Evolutionary conservation across 2,888 invertebrate species (phyloP), one percentile per base, ranked within the genome.

Genomic region (Cryptus viduatorius): DNA sequence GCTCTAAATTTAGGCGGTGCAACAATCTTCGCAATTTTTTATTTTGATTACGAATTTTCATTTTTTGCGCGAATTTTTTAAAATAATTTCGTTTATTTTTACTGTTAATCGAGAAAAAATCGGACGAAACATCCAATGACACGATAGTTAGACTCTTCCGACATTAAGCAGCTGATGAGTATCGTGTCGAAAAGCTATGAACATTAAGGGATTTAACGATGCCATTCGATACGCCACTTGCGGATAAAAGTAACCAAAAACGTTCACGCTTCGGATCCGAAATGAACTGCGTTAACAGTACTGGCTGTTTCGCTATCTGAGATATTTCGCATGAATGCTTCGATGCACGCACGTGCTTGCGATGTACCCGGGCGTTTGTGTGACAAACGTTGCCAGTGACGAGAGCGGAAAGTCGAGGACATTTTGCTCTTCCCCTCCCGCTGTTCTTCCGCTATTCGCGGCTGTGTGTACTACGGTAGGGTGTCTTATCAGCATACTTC

Each of bases 401-500:
- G 73, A 72, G 67, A 50, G 50, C 64, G 84, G 61, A 82, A 84
- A 82, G 48, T 79, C 79, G 71, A 75, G 71, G 79, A 79, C 56
- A 76, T 79, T 79, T 82, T 76, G 71, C 50, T 42, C 65, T 56
- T 16, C 48, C 76, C 71, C 67, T 68, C 56, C 56, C 64, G 31
- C 48, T 56, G 37, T 67, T 64, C 42, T 80, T 77, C 71, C 65
- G 65, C 64, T 59, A 76, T 73, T 59, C 72, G 61, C 71, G 69
- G 50, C 37, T 67, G n/a, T 72, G 67, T 19, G 50, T 56, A 75
- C 56, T 59, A 75, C 79, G 83, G 76, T 77, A 82, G 85, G 85
- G 82, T 88, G 85, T 87, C 88, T 89, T 90, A 90, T 90, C 90
- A 82, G 83, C 80, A 19, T 61, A 86, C 88, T 89, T 90, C 89